Base-by-base conservation (phyloP, 2,888 invertebrate genomes). In the Mylabris sibirica region DNA sequence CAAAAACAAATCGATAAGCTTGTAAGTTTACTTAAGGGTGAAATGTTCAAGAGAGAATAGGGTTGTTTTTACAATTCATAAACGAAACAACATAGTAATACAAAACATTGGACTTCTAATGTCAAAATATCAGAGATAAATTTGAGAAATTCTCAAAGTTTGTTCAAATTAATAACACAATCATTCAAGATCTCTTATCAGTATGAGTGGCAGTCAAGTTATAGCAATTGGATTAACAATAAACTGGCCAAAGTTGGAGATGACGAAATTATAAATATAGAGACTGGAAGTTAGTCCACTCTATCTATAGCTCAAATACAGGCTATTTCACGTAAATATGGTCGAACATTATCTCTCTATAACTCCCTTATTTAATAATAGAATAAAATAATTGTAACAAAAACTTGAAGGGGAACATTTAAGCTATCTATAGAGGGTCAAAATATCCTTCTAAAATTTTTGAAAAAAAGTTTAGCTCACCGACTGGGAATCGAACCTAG, bases 111-210 rank as follows among this genome's bases (percentile, higher is more conserved):
- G 11, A 11, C 2, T 38, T 38, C 12, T 34, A 38, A 14, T 14
- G 38, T 38, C 14, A 38, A 12, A 38, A 38, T 38, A 12, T 14
- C 12, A 12, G 12, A 38, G 38, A 38, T 12, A 38, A 38, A 44
- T 44, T 44, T n/a, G 44, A 6, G 44, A 44, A 17, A 44, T 44
- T 44, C n/a, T 3, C n/a, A 17, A 44, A 44, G 12, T 44, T 44
- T 44, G 17, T n/a, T 44, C n/a, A 44, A 44, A 44, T 44, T 44
- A 44, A 44, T 44, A n/a, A n/a, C n/a, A 44, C n/a, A n/a, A 17
- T 0, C n/a, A 44, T n/a, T 38, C 11, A 3, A 38, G 38, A 38
- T 17, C n/a, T 17, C n/a, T 44, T 44, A 44, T 44, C 44, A 44
- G n/a, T 44, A 8, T 30, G 38, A 14, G 38, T 38, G 17, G 6